Percentiles rank a stretch among this genome's conserved stretches.
These are phyloP conservation scores for Leguminivora glycinivorella DNA, from an alignment of 1,140 invertebrate species.

Conservation along the genomic window DNA sequence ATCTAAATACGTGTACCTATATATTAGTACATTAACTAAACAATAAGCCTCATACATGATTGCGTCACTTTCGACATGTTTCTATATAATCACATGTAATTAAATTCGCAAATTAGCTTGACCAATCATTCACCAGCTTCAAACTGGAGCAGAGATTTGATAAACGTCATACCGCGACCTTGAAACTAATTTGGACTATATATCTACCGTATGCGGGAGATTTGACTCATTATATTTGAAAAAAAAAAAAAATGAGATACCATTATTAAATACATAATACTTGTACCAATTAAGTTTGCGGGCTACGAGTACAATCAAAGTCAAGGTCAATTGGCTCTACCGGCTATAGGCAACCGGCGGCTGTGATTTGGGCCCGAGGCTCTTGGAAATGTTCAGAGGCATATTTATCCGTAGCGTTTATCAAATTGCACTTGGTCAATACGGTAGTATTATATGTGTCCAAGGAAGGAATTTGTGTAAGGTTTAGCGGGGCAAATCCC, in stretches of 20 bases:
- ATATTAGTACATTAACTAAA: neutral
- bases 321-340: neutral
- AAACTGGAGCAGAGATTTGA: conserved; percentile 12
- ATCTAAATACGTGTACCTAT: neutral
- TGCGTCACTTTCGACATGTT: neutral
- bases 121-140: neutral
- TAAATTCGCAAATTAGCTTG: conserved; percentile 15
- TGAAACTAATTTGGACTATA: neutral
- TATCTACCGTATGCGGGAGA: neutral
- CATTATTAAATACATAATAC: neutral
- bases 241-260: neutral
- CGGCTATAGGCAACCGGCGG: neutral
- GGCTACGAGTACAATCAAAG: neutral
- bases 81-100: conserved; percentile 1
- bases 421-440: too few relatives aligned
- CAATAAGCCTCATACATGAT: conserved; percentile 2
- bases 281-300: neutral
- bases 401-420: neutral
- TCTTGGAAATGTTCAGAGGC: neutral
- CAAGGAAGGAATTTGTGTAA: too few relatives aligned
- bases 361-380: neutral
- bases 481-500: too few relatives aligned
- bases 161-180: conserved; percentile 9
- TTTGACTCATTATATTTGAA: neutral
- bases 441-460: too few relatives aligned